These are phyloP conservation scores for Polypedilum pembai DNA, from an alignment of 1,140 invertebrate species.

Conservation along the genomic window DNA sequence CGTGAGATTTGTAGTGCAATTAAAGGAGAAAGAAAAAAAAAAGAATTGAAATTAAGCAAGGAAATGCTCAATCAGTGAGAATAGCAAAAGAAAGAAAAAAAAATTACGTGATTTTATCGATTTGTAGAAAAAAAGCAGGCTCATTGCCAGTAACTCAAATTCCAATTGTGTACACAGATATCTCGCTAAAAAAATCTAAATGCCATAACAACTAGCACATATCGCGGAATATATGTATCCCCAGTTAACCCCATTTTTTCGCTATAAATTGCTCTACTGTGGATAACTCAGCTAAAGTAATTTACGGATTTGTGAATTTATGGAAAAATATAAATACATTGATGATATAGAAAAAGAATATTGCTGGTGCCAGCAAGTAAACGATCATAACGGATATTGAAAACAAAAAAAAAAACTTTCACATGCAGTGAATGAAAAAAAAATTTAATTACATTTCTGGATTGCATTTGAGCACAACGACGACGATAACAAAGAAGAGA, in stretches of 20 bases:
- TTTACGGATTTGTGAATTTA: neutral
- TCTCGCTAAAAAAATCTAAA: conserved; percentile 1
- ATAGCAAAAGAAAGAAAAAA: conserved; percentile 23
- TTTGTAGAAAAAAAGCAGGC: conserved; percentile 1
- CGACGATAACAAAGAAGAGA: neutral
- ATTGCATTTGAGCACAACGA: neutral
- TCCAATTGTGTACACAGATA: conserved; percentile 11
- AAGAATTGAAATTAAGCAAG: conserved; percentile 1
- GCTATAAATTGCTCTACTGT: neutral
- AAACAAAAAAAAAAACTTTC: conserved; percentile 1
- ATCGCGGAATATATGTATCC: neutral
- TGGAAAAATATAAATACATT: neutral
- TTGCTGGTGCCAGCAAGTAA: neutral
- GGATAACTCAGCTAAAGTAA: neutral
- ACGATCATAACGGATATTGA: conserved; percentile 5
- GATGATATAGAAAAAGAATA: too few relatives aligned
- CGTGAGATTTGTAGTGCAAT: neutral
- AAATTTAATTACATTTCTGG: conserved; percentile 7
- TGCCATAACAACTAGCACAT: too few relatives aligned
- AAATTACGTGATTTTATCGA: conserved; percentile 28
- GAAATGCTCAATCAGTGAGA: conserved; percentile 21
- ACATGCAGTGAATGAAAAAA: neutral
- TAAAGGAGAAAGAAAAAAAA: conserved; percentile 10
- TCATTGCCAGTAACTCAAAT: neutral
- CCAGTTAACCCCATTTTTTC: neutral